Base-by-base conservation (phyloP, 2,797 vertebrate genomes). In the Furcifer pardalis region DNA sequence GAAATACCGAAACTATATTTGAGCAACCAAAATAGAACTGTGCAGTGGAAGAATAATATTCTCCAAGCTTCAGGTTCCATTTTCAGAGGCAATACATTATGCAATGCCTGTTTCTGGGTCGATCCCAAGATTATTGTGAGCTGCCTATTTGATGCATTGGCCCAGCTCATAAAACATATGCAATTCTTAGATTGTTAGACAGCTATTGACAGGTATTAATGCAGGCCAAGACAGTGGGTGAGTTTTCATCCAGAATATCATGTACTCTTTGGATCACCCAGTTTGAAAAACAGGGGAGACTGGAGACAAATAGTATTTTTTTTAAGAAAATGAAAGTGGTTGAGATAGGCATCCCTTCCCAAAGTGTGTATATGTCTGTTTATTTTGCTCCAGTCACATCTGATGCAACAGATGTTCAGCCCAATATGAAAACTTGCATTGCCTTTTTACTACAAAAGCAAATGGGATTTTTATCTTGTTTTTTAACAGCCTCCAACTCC, bases 1-100 rank as follows among this genome's bases (percentile, higher is more conserved):
- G 17, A 42, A 71, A 23, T 49, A 32, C 59, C 46, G 56, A 62
- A 82, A 62, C 5, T n/a, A 71, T 74, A 77, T 5, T 40, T 62
- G 74, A 23, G 23, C 42, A 35, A 35, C 27, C 74, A 77, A 83
- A 76, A 66, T 49, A 56, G 77, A 83, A 83, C 49, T 60, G 52
- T 56, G 69, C 37, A 27, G 25, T 72, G 68, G 40, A 76, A 75
- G 68, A 62, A 59, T 69, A 49, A 63, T 32, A 59, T 37, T 49
- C n/a, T 75, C 52, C 37, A 56, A 0, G 30, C 35, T 66, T 66
- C 19, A 56, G 56, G n/a, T n/a, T n/a, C 52, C 52, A 56, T 56
- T 56, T 68, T 81, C 66, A 76, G 62, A 44, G 63, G 56, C 44
- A 35, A 42, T 60, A 66, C 6, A 23, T 62, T 62, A 60, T 35